Base-by-base conservation (phyloP, 2,113 vertebrate species). In the Heterocephalus glaber region DNA sequence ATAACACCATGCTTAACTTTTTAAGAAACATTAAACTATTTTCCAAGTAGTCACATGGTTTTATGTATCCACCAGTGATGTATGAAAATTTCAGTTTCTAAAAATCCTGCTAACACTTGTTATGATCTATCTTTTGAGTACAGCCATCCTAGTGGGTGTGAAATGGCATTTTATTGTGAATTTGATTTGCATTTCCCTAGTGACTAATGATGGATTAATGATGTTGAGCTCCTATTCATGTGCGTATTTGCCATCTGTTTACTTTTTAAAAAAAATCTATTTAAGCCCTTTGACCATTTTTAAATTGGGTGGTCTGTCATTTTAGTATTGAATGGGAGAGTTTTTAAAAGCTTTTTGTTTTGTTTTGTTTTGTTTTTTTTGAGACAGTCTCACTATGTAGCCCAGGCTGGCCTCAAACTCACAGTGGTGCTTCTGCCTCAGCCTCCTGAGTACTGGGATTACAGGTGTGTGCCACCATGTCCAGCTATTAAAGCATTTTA, bases 161-260 rank as follows among this genome's bases (percentile, higher is more conserved):
- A 96, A 49, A 26, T 44, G 11, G 2, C 56, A 49, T 49, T 19
- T 77, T 11, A 41, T 4, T 44, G 7, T 61, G 20, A 5, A 33
- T 94, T 90, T 88, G 47, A 86, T 63, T 93, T 66, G 19, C 30
- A 35, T 35, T 47, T 90, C 38, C 17, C 38, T 87, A 93, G 54
- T 80, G 68, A 83, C 30, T 97, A 47, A 44, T n/a, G 33, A 41
- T 56, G 4, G 4, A 12, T 28, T 90, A 44, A 49, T 72, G 35
- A 26, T 58, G 12, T 24, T 84, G 61, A 56, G 7, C 8, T 65
- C 72, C 14, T 72, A 80, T 66, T 17, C 16, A 8, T 74, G 28
- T 58, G 54, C 44, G 81, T 65, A 60, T 66, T 88, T 83, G 14
- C 4, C 14, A 66, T 85, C 65, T 68, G 20, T n/a, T 58, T 66